phyloP scores from a whole-genome alignment of 2,113 vertebrate species.

The Alectura lathami region DNA sequence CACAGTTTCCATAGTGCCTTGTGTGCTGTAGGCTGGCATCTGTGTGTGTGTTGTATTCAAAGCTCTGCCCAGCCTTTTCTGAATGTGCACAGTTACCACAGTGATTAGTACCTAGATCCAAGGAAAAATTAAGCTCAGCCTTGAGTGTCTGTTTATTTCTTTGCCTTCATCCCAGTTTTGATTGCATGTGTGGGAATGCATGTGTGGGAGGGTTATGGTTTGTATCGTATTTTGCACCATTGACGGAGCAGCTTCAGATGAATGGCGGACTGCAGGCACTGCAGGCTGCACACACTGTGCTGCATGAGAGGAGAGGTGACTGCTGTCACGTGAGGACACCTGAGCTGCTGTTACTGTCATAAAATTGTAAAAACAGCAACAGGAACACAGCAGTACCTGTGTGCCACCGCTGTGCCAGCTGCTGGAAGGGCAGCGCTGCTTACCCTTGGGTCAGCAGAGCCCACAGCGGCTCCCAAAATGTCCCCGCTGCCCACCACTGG shows the following conservation, averaged over 20 bases:
- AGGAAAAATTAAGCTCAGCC: not conserved
- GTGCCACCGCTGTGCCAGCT: not conserved
- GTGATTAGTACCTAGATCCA: not conserved
- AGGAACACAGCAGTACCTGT: not conserved
- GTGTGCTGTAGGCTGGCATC: not conserved
- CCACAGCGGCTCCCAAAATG: not conserved
- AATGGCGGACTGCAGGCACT: not conserved
- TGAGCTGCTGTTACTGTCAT: not conserved
- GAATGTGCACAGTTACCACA: not conserved
- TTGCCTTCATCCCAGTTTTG: not conserved
- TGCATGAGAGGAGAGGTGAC: not conserved
- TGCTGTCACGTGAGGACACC: not conserved
- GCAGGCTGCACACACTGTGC: not conserved
- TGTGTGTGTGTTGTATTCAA: not conserved
- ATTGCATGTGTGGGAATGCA: fast-evolving
- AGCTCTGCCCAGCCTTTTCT: not conserved
- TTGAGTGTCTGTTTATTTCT: not conserved
- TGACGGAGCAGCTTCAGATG: fast-evolving
- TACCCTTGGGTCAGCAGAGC: not conserved
- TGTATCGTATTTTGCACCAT: not conserved
- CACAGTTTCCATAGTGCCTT: not conserved
- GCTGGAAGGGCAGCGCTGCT: not conserved
- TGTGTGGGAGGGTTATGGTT: not conserved
- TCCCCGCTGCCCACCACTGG: not conserved
- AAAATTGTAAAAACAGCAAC: not conserved